Base-by-base conservation (phyloP, 2,113 vertebrate genomes). In the Fulica atra region DNA sequence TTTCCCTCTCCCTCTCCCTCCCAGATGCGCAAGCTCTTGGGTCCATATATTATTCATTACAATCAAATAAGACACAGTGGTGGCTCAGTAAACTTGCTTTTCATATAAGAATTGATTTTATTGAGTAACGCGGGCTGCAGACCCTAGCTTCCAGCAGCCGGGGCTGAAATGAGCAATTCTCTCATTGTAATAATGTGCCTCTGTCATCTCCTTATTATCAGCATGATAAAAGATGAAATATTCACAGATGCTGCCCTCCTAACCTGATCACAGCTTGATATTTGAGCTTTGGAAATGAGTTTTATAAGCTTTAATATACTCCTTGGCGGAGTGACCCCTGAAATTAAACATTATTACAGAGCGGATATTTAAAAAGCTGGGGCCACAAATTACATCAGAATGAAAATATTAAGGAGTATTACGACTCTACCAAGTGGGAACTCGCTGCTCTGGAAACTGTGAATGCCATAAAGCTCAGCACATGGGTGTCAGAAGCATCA, bases 311-410 rank as follows among this genome's bases (percentile, higher is more conserved):
- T 99, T 99, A 99, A 99, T 99, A 99, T 99, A 99, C 99, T 99
- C 99, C 99, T 99, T 99, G 99, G 99, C 97, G 99, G 99, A 99
- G 99, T 99, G 99, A 99, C 99, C 99, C 99, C 99, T 99, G 99
- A 99, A 99, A 99, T 99, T 99, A 99, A 99, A 99, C 99, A 99
- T 99, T 99, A 99, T 99, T 99, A 99, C 99, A 99, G 99, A 99
- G 99, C 99, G 98, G 99, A 99, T 99, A 99, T 99, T 99, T 99
- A 99, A 99, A 99, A 99, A 99, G 99, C 99, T 98, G 98, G 98
- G 99, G 98, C 99, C 97, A 96, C 99, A 99, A 99, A 99, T 99
- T 99, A 99, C 99, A 99, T 99, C 99, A 99, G 99, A 99, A 99
- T 99, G 99, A 99, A 99, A 99, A 99, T 99, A 99, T 99, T 99